A percentile compares a stretch with the other conserved stretches of the same genome.
Conservation (phyloP, 2,888 invertebrate genomes). For the Agrypnus murinus region DNA sequence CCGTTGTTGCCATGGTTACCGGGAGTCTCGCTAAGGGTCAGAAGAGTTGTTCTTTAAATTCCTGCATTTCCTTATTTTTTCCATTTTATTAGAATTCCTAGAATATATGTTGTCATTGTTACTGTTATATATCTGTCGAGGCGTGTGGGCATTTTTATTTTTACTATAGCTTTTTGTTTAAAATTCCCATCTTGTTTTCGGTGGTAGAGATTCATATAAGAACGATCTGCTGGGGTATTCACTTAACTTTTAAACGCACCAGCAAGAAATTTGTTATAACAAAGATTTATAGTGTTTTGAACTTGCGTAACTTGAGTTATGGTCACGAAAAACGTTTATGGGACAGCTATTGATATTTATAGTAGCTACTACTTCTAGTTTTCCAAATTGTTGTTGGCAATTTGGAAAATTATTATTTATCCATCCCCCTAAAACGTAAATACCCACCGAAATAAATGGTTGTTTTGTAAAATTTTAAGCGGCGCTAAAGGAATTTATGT, state of each 20-base stretch:
- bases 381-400: constrained; percentile 58
- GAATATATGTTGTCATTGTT: constrained; percentile 37
- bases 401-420: constrained; percentile 59
- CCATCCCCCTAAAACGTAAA: not conserved
- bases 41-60: constrained; percentile 40
- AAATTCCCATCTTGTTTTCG: constrained; percentile 15
- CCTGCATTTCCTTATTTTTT: constrained; percentile 31
- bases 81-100: constrained; percentile 39
- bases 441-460: constrained; percentile 15
- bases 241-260: constrained; percentile 43
- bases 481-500: constrained; percentile 7
- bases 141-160: constrained; percentile 28
- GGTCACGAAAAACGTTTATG: constrained; percentile 55
- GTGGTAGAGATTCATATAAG: constrained; percentile 14
- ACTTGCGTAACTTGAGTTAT: constrained; percentile 56
- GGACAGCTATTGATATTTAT: constrained; percentile 64
- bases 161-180: constrained; percentile 22
- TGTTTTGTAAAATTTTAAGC: not conserved
- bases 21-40: constrained; percentile 31
- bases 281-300: constrained; percentile 59
- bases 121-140: constrained; percentile 19
- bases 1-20: constrained; percentile 35
- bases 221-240: constrained; percentile 3
- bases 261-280: constrained; percentile 52
- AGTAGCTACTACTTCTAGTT: constrained; percentile 59